Base-by-base conservation (phyloP, 2,888 invertebrate species). In the Gastrophysa polygoni region DNA sequence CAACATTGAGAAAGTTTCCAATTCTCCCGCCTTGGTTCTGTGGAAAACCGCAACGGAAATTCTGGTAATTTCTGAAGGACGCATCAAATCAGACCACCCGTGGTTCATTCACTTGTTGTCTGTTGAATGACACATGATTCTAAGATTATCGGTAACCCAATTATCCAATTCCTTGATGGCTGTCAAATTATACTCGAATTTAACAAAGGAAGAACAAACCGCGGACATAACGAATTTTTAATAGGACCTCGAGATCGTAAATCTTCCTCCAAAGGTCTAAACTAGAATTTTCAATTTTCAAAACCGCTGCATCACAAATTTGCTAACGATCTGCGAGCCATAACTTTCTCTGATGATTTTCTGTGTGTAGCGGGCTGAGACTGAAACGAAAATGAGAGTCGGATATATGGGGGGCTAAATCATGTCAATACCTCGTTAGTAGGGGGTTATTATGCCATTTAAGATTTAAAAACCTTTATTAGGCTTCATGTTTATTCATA, bases 401-500 rank as follows among this genome's bases (percentile, higher is more conserved):
- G 4, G 16, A 10, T 24, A 48, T 38, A 24, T 20, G 51, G 62
- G 51, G 64, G 66, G 58, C 50, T 69, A 68, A 70, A 70, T 70
- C 66, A 70, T 70, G 69, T 70, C 67, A 62, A 61, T 56, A 59
- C 66, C 69, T 71, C 68, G 68, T 68, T 69, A 70, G 67, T 60
- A 59, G 34, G 52, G 58, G 63, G 55, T 59, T 64, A 66, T 70
- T 67, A 66, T 63, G 59, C 62, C 67, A 71, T 69, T 70, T 69
- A 67, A 57, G 58, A 49, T 63, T 46, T 56, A 61, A 64, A 61
- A 62, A 59, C 58, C 66, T 60, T 65, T 69, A 71, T 68, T 71
- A 71, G 68, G 65, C 63, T 72, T 72, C 72, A 72, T 72, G 72
- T 72, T 71, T 72, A 72, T 72, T 72, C 72, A 72, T 72, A 71